Evolutionary conservation across 2,888 invertebrate species (phyloP), one percentile per base, ranked within the genome.

Genomic region (Athalia rosae): DNA sequence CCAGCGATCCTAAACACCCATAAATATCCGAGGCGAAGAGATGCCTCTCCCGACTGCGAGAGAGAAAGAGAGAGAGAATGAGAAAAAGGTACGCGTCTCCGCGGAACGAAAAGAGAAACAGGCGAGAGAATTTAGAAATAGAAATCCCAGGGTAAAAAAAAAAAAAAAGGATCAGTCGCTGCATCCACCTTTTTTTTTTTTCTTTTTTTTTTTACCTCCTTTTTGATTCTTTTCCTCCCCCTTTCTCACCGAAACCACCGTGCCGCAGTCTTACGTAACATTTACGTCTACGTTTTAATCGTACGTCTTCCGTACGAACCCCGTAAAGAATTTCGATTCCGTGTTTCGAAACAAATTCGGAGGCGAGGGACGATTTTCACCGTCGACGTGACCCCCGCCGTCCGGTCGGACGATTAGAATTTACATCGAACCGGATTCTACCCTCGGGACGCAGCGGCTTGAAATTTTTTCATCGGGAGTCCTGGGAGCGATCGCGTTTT

Each of bases 1-100:
- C 86, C 84, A 81, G 83, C 81, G 81, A 82, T 83, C 81, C 85
- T 85, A 85, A 86, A 83, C 85, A 84, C 81, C 81, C 86, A 84
- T 86, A 86, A 86, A 86, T 85, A 85, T 86, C 82, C 80, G 76
- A 71, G 79, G 80, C 77, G 80, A 79, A 61, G 67, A 79, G 83
- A 78, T 62, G 66, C 82, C 80, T 82, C 79, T 81, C 80, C 82
- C 8, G 45, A 15, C n/a, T 9, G 2, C 6, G 43, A 45, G 64
- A 53, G 48, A 47, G 56, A 66, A 50, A 43, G 50, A 50, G 50
- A 67, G n/a, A 50, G n/a, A 48, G 48, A 61, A 61, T 15, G 15
- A 13, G 9, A 43, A 56, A 56, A n/a, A 9, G 15, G 47, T 4
- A 48, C 15, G 47, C 2, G 61, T 41, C 48, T 11, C 28, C 28